Evolutionary conservation across 2,888 invertebrate species (phyloP).

Genomic region (Lasioglossum calceatum): DNA sequence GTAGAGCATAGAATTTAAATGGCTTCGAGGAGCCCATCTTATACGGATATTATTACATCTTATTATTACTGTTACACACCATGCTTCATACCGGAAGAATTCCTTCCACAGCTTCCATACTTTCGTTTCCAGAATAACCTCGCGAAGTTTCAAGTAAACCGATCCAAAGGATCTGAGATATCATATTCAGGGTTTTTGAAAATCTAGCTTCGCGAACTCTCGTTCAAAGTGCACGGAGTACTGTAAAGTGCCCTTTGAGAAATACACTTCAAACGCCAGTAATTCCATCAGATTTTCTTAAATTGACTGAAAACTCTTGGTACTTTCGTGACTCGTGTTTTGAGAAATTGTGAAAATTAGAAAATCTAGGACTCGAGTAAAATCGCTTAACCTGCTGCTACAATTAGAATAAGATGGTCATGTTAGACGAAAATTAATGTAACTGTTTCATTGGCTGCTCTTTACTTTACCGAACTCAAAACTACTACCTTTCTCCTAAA

Average conservation of each 20-base stretch:
- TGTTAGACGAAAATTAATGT: background rate
- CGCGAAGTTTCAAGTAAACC: background rate
- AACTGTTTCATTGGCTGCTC: background rate
- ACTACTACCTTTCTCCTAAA: too few species aligned
- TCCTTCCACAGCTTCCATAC: background rate
- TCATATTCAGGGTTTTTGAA: background rate
- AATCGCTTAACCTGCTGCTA: background rate
- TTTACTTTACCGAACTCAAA: too few species aligned
- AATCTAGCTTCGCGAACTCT: background rate
- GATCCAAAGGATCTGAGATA: background rate
- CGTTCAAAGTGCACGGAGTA: background rate
- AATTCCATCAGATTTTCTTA: background rate
- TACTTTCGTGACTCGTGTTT: background rate
- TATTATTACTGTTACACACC: background rate
- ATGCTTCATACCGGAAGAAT: background rate
- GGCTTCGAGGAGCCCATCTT: too few species aligned
- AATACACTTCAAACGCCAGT: background rate
- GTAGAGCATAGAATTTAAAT: too few species aligned
- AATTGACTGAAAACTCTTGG: background rate
- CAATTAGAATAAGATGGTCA: too few species aligned
- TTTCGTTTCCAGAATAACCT: background rate
- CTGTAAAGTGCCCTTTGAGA: background rate
- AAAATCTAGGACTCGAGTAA: background rate
- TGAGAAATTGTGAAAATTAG: background rate
- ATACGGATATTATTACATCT: too few species aligned